These are phyloP conservation scores for Drosophila conformis DNA, from an alignment of 2,888 invertebrate species.

Conservation along the genomic window DNA sequence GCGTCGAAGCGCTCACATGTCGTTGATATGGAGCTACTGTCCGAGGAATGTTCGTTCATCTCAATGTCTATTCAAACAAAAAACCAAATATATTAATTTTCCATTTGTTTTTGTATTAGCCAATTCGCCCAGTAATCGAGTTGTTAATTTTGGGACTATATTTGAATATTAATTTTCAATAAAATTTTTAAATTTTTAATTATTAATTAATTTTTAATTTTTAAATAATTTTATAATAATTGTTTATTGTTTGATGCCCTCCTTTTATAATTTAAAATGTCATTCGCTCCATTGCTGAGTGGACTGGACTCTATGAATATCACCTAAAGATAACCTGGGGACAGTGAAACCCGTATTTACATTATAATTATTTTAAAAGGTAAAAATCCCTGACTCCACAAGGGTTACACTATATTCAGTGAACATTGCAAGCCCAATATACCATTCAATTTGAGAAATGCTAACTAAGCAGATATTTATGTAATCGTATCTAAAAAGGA, in stretches of 20 bases:
- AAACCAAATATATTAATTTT: background rate
- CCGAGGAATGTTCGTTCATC: conserved; percentile 64
- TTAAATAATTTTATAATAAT: background rate
- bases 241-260: background rate
- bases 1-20: conserved; percentile 49
- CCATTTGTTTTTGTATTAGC: background rate
- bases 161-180: background rate
- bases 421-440: background rate
- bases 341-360: background rate
- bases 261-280: background rate
- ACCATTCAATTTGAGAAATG: background rate
- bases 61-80: conserved; percentile 47
- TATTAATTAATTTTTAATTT: too few species aligned
- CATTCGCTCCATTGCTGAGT: background rate
- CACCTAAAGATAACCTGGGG: background rate
- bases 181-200: background rate
- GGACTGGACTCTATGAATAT: background rate
- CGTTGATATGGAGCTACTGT: conserved; percentile 52
- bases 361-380: background rate
- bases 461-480: background rate
- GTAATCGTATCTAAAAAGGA: background rate
- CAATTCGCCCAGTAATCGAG: too few species aligned
- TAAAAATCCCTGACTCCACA: background rate
- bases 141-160: too few species aligned
- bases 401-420: background rate